Conservation (phyloP, 2,888 invertebrate genomes). For the Epistrophe grossulariae region DNA sequence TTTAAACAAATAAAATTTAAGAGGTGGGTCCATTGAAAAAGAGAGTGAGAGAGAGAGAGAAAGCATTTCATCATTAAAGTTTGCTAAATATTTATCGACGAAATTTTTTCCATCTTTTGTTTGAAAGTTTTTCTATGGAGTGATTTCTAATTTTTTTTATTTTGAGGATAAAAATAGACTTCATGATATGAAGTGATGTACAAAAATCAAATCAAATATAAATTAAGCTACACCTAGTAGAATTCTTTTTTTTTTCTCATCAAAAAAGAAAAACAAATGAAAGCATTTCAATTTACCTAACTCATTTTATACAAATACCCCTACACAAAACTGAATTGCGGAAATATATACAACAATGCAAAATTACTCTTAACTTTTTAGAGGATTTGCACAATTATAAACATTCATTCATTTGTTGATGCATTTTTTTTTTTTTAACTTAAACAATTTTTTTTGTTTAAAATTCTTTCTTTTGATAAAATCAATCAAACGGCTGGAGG, state of each 20-base stretch:
- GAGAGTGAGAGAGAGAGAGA: background rate
- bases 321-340: no score
- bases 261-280: background rate
- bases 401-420: no score
- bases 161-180: conserved; percentile 11
- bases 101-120: conserved; percentile 18
- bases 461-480: no score
- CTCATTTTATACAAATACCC: no score
- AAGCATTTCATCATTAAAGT: background rate
- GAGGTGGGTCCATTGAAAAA: background rate
- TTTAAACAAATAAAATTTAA: conserved; percentile 6
- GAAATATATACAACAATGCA: no score
- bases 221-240: background rate
- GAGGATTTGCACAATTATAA: no score
- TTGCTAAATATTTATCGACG: conserved; percentile 6
- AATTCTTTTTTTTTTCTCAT: background rate
- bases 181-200: background rate
- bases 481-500: no score
- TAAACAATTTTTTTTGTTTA: no score
- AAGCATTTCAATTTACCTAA: background rate
- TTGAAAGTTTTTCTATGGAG: background rate
- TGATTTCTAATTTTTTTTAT: conserved; percentile 1
- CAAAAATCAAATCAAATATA: background rate
- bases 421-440: no score
- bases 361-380: no score